These are phyloP conservation scores for Drosophila novamexicana DNA, from an alignment of 1,140 invertebrate genomes.

Conservation along the genomic window DNA sequence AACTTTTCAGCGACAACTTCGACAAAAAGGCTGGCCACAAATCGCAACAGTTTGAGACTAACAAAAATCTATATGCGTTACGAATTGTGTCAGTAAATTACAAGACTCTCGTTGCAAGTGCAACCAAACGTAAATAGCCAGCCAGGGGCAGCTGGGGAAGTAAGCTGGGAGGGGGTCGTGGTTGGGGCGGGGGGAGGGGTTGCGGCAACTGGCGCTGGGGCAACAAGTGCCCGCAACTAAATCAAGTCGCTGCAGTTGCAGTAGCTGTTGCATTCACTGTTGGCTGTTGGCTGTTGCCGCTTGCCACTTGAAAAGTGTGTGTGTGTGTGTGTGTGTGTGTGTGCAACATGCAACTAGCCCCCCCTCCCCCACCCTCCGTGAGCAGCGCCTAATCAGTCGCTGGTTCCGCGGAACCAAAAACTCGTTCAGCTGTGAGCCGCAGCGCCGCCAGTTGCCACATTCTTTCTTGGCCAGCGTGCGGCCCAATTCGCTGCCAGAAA, in stretches of 20 bases:
- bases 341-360: constrained; percentile 41
- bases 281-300: constrained; percentile 58
- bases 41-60: too few relatives aligned
- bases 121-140: not conserved
- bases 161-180: not conserved
- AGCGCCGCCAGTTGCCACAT: constrained; percentile 27
- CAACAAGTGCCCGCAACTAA: constrained; percentile 34
- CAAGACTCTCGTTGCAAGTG: too few relatives aligned
- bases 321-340: constrained; percentile 27
- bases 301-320: constrained; percentile 62
- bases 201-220: constrained; percentile 7
- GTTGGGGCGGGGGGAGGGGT: not conserved
- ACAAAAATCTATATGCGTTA: too few relatives aligned
- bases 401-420: constrained; percentile 67
- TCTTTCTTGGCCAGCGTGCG: constrained; percentile 34
- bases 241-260: constrained; percentile 25
- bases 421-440: not conserved
- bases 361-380: not conserved
- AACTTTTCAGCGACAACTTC: too few relatives aligned
- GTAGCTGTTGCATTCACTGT: constrained; percentile 34
- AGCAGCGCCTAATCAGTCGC: constrained; percentile 28
- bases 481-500: constrained; percentile 42
- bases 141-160: not conserved
- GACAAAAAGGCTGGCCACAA: too few relatives aligned
- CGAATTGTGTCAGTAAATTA: too few relatives aligned